phyloP scores from a whole-genome alignment of 2,113 vertebrate species.

The Notarius lentiginosus region DNA sequence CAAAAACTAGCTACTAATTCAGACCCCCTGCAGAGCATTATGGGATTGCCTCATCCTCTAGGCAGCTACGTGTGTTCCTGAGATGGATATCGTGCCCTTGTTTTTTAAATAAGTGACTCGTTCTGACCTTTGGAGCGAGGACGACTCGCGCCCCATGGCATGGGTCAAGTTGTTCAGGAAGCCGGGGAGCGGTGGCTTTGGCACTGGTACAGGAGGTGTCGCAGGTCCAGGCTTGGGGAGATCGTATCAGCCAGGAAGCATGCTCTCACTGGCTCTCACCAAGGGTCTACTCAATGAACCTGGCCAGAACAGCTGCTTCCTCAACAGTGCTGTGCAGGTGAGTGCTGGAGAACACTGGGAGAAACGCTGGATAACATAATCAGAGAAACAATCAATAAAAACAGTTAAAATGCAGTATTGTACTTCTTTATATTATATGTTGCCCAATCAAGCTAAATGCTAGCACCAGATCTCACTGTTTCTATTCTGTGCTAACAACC shows the following conservation, averaged over 20 bases:
- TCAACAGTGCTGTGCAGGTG: conserved; percentile 99
- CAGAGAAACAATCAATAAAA: neutral
- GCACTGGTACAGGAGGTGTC: conserved; percentile 22
- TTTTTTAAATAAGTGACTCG: conserved; percentile 41
- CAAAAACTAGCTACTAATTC: neutral
- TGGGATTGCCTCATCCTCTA: neutral
- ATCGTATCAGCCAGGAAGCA: conserved; percentile 92
- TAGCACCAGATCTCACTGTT: neutral
- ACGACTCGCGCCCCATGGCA: conserved; percentile 79
- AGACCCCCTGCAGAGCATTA: neutral
- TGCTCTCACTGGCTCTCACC: conserved; percentile 91
- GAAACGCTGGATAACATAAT: neutral
- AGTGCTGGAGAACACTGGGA: conserved; percentile 47
- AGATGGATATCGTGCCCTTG: conserved; percentile 13
- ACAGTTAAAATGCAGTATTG: neutral
- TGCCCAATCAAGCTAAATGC: neutral
- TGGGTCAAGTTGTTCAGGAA: conserved; percentile 95
- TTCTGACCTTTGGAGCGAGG: conserved; percentile 46
- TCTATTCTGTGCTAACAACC: neutral
- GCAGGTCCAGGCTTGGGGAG: conserved; percentile 75
- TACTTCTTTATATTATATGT: neutral
- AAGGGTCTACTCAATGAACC: conserved; percentile 96
- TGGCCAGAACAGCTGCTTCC: conserved; percentile 97
- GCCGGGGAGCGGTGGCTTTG: conserved; percentile 75
- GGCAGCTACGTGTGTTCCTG: conserved; percentile 19